phyloP scores from a whole-genome alignment of 2,113 vertebrate genomes.

The Narcine bancroftii region DNA sequence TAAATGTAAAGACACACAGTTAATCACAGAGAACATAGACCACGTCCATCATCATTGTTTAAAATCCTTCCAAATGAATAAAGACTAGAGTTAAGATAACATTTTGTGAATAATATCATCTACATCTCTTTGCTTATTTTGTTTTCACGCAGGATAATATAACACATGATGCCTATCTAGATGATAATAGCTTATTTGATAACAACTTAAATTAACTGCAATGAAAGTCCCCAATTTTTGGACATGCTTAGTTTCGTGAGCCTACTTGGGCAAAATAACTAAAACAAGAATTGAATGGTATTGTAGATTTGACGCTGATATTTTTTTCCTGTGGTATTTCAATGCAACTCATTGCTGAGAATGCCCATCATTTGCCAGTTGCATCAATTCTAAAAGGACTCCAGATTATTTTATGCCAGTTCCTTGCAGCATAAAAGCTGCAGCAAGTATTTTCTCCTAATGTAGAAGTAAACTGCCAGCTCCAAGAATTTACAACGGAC shows the following conservation, averaged over 20 bases:
- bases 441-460: background rate
- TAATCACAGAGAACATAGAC: constrained; percentile 23
- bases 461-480: background rate
- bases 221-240: background rate
- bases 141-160: background rate
- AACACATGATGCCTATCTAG: background rate
- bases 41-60: background rate
- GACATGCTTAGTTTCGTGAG: no score
- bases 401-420: background rate
- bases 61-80: background rate
- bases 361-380: background rate
- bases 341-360: background rate
- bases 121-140: background rate
- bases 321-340: background rate
- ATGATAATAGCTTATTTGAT: background rate
- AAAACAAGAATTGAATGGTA: background rate
- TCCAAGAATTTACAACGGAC: background rate
- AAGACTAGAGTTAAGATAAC: background rate
- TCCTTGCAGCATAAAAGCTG: background rate
- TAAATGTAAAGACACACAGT: constrained; percentile 43
- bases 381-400: background rate
- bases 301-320: background rate
- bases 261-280: background rate
- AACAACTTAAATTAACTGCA: background rate
- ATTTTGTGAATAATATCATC: background rate